Percentiles rank a stretch among this genome's conserved stretches.
phyloP scores from a whole-genome alignment of 1,140 invertebrate species.

The Pteromalus puparum region DNA sequence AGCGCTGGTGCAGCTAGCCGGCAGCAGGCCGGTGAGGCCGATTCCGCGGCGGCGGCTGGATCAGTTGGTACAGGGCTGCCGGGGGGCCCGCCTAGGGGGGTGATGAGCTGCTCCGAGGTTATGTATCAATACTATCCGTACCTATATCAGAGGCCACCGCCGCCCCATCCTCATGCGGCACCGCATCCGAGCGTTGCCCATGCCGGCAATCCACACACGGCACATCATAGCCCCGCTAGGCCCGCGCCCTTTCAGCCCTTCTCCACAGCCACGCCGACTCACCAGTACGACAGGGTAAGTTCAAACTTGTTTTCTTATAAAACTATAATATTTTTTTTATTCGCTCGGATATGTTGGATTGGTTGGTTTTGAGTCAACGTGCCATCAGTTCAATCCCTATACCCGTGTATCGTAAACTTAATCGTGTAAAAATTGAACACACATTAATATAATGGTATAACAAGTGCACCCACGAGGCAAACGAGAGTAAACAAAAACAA shows the following conservation, averaged over 20 bases:
- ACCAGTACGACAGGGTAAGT: constrained; percentile 78
- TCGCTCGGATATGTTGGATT: not conserved
- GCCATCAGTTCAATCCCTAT: no score
- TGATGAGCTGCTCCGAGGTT: constrained; percentile 80
- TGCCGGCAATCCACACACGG: constrained; percentile 67
- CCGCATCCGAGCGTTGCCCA: constrained; percentile 63
- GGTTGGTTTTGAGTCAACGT: not conserved
- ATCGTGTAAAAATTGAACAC: not conserved
- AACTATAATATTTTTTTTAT: not conserved
- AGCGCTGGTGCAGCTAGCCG: not conserved
- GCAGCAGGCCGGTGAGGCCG: not conserved
- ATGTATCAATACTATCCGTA: constrained; percentile 80
- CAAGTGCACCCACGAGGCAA: not conserved
- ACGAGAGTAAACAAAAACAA: not conserved
- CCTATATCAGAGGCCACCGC: constrained; percentile 77
- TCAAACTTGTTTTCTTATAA: not conserved
- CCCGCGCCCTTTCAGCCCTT: constrained; percentile 74
- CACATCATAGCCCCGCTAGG: constrained; percentile 73
- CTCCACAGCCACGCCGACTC: constrained; percentile 70
- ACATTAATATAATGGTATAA: no score
- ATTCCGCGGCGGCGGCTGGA: not conserved
- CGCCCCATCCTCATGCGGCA: constrained; percentile 71
- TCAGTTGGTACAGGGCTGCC: constrained; percentile 65
- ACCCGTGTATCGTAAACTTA: not conserved
- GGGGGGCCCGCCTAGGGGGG: constrained; percentile 73